Evolutionary conservation across 1,140 invertebrate species (phyloP), one percentile per base, ranked within the genome.

Genomic region (Diprion similis): DNA sequence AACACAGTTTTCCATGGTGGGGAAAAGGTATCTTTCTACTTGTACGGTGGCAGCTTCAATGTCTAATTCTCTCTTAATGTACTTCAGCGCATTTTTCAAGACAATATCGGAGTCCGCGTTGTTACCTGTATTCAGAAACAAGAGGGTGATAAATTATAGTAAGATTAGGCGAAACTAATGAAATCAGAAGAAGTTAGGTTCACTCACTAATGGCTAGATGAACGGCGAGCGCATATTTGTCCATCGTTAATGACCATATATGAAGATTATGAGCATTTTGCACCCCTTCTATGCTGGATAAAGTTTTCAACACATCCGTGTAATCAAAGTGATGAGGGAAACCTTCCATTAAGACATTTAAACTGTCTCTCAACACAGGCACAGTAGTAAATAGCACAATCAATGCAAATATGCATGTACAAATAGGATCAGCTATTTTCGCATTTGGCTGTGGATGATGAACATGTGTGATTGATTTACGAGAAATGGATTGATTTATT

Each of bases 331-430:
- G 85, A 8, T 81, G 80, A 4, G 95, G 95, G 78, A 93, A 91
- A 75, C 92, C 94, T 87, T 97, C 95, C 90, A 97, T 91, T 24
- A 97, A 87, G 74, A 97, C 92, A 71, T 89, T 85, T 10, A 95
- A 78, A 2, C 95, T 92, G 83, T 97, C 95, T 47, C 89, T 87
- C 46, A 96, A 89, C 24, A 97, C 92, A 70, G 89, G 89, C 71
- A 94, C 85, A 0, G 95, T 97, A 19, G 95, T 96, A 79, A 92
- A 87, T 75, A 98, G 89, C 45, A 97, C 95, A 76, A 98, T 89
- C 13, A 95, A 84, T 19, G 95, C 95, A 90, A 97, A 98, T 66
- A 97, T 81, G 78, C 97, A 92, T 64, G 96, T 97, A 89, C 96
- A 97, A 77, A 97, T 92, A 10, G 96, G 96, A 89, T 98, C 96